These are phyloP conservation scores for Rhizoglyphus robini DNA, from an alignment of 1,140 invertebrate genomes.

Conservation along the genomic window DNA sequence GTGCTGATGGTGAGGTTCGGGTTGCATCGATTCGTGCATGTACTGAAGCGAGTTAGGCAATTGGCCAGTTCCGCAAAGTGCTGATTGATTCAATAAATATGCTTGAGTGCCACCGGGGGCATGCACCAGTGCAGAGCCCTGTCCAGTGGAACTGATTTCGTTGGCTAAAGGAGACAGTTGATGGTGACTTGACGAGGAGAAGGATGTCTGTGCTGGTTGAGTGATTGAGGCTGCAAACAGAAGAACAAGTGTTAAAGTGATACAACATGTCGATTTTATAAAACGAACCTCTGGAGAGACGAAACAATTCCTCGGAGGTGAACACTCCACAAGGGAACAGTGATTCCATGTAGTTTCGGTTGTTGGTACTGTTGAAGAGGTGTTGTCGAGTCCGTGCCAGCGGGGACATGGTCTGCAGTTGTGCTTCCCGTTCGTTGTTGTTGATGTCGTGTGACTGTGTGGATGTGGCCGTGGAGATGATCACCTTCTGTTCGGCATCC, in stretches of 20 bases:
- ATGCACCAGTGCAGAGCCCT: not conserved
- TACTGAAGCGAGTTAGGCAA: not conserved
- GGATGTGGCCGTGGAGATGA: not conserved
- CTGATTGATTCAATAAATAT: not conserved
- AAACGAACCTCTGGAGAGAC: slow-evolving; percentile 76
- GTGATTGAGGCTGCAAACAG: slow-evolving; percentile 6
- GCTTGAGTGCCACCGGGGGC: not conserved
- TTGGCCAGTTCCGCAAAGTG: not conserved
- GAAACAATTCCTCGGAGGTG: slow-evolving; percentile 93
- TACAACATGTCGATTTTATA: not conserved
- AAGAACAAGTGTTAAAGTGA: not conserved
- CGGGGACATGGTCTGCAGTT: slow-evolving; percentile 4
- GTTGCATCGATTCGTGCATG: not conserved
- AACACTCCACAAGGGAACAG: slow-evolving; percentile 57
- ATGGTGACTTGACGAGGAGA: not conserved
- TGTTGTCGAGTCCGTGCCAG: slow-evolving; percentile 1
- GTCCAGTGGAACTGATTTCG: not conserved
- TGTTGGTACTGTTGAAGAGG: slow-evolving; percentile 14
- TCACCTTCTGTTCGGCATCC: not conserved
- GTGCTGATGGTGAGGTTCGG: slow-evolving; percentile 3
- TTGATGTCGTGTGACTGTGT: not conserved
- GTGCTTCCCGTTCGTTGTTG: slow-evolving; percentile 9
- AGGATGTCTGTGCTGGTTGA: not conserved
- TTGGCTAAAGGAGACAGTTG: not conserved
- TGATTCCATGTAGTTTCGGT: slow-evolving; percentile 24